Conservation (phyloP, 1,140 invertebrate genomes). For the Anoplophora glabripennis region DNA sequence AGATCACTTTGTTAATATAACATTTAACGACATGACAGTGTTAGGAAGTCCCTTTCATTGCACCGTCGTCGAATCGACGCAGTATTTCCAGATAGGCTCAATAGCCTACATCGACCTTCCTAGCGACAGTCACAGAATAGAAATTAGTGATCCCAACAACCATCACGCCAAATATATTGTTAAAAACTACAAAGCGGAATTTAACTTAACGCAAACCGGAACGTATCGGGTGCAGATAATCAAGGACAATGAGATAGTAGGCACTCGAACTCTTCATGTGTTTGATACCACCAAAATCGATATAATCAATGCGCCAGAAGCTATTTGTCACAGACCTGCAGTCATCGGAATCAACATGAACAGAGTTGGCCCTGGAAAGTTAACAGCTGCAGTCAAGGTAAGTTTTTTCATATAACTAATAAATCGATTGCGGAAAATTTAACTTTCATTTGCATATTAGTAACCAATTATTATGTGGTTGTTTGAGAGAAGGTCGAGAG, state of each 20-base stretch:
- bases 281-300: constrained; percentile 82
- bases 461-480: too few species aligned
- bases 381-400: constrained; percentile 69
- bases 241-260: constrained; percentile 43
- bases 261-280: constrained; percentile 68
- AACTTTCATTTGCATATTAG: too few species aligned
- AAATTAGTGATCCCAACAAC: constrained; percentile 46
- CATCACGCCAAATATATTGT: constrained; percentile 45
- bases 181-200: constrained; percentile 45
- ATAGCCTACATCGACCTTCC: constrained; percentile 56
- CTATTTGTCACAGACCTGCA: constrained; percentile 78
- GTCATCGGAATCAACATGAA: constrained; percentile 61
- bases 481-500: too few species aligned
- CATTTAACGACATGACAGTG: constrained; percentile 93
- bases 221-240: constrained; percentile 43
- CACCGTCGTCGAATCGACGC: constrained; percentile 51
- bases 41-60: constrained; percentile 88
- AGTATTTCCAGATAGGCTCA: constrained; percentile 53
- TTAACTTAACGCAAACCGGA: constrained; percentile 43
- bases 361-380: constrained; percentile 77
- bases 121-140: constrained; percentile 42
- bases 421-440: too few species aligned
- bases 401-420: not conserved
- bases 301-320: constrained; percentile 51
- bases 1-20: constrained; percentile 92